Base-by-base conservation (phyloP, 2,888 invertebrate species). In the Apamea monoglypha region DNA sequence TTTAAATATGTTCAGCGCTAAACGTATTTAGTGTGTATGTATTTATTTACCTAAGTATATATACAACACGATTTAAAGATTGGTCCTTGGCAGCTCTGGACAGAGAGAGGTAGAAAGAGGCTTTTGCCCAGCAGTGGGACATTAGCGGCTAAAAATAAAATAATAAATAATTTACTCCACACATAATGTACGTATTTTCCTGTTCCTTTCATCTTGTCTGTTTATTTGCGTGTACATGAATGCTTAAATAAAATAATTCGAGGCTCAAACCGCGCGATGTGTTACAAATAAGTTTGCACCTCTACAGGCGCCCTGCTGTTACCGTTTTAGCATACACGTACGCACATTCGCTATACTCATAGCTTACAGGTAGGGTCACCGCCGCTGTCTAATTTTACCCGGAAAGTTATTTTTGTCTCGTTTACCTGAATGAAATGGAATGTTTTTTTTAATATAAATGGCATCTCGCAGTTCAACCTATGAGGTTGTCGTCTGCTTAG, bases 241-340 rank as follows among this genome's bases (percentile, higher is more conserved):
- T 25, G 56, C 25, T 25, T 56, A 56, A 25, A 56, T 56, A n/a
- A n/a, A 56, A n/a, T 25, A n/a, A n/a, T 18, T n/a, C 4, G 59
- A 36, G n/a, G 4, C 36, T 29, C 2, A 25, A 64, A 47, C 12
- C 47, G 61, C 56, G 40, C 40, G 47, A 50, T 70, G n/a, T 47
- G 63, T 72, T 29, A 69, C 40, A 72, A 72, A 14, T 82, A 25
- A 44, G 78, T 72, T 50, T 21, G 2, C 40, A 64, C 72, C 72
- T 68, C 12, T 72, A 47, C 16, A 29, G 8, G 12, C 14, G 2
- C 44, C 32, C 29, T 10, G 21, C 36, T 66, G 64, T 53, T 18
- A 71, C 70, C 40, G 18, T 74, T 83, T 71, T 74, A 74, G 63
- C 68, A 21, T 32, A 83, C 74, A 71, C 82, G 70, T 25, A 67